These are phyloP conservation scores for Incurvaria masculella DNA, from an alignment of 2,888 invertebrate genomes.

Conservation along the genomic window DNA sequence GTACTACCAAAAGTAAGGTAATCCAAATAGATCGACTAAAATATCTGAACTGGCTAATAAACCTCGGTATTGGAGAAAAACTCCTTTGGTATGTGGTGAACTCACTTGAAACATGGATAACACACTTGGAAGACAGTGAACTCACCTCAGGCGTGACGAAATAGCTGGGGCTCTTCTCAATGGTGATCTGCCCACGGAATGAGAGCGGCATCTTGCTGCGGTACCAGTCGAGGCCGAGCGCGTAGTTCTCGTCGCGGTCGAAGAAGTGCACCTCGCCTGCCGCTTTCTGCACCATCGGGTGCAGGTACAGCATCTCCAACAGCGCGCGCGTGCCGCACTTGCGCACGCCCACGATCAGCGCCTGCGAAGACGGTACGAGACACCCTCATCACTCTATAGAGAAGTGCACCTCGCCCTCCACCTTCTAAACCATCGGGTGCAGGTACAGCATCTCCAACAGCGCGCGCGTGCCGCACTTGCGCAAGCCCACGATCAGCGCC, in stretches of 20 bases:
- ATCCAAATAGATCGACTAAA: too few species aligned
- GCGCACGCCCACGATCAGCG: conserved; percentile 91
- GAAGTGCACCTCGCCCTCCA: too few species aligned
- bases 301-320: conserved; percentile 93
- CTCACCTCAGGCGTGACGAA: conserved; percentile 92
- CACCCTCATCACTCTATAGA: too few species aligned
- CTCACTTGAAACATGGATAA: too few species aligned
- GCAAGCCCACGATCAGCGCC: too few species aligned
- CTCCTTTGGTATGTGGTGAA: too few species aligned
- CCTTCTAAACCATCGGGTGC: too few species aligned
- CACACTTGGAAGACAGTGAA: conserved; percentile 20
- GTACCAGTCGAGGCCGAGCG: conserved; percentile 93
- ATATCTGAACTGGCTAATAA: too few species aligned
- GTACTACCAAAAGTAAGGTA: too few species aligned
- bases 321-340: conserved; percentile 97
- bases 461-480: too few species aligned
- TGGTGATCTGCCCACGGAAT: conserved; percentile 87
- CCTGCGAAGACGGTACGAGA: conserved; percentile 37
- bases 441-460: too few species aligned
- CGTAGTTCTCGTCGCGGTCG: conserved; percentile 91
- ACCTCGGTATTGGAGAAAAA: too few species aligned
- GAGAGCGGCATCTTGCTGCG: conserved; percentile 92
- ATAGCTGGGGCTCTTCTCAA: conserved; percentile 98
- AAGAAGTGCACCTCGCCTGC: conserved; percentile 97
- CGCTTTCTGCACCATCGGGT: conserved; percentile 89